Conservation (phyloP, 1,140 invertebrate genomes). For the Gyrodactylus bullatarudis region DNA sequence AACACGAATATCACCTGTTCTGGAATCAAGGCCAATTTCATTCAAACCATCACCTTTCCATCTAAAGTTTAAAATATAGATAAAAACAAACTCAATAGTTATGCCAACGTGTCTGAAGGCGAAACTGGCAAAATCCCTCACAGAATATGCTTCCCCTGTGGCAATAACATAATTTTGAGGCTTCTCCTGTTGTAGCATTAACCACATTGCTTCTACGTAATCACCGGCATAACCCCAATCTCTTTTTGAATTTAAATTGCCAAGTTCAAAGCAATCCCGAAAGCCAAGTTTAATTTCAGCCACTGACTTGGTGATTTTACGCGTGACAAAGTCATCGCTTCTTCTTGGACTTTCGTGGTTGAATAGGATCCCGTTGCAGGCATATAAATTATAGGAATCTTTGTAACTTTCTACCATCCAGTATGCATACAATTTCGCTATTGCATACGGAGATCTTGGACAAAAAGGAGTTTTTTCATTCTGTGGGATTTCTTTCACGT, state of each 20-base stretch:
- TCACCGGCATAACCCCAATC: conserved; percentile 98
- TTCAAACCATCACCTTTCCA: conserved; percentile 55
- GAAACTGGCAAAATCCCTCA: conserved; percentile 69
- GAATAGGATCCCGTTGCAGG: conserved; percentile 89
- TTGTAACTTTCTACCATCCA: conserved; percentile 95
- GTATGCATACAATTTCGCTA: conserved; percentile 84
- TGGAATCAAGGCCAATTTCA: conserved; percentile 54
- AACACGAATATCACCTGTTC: conserved; percentile 41
- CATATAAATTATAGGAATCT: conserved; percentile 86
- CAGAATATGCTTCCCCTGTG: conserved; percentile 67
- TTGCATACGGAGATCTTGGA: conserved; percentile 92
- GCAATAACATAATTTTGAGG: conserved; percentile 91
- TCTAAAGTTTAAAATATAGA: conserved; percentile 12
- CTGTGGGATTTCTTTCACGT: conserved; percentile 74
- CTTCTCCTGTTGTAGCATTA: conserved; percentile 70
- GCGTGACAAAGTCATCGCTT: conserved; percentile 90
- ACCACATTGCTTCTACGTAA: conserved; percentile 98
- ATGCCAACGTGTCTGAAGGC: conserved; percentile 39
- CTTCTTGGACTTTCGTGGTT: conserved; percentile 91
- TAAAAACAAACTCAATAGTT: conserved; percentile 22
- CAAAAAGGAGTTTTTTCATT: conserved; percentile 93
- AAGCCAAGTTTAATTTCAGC: conserved; percentile 58
- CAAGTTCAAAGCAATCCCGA: conserved; percentile 43
- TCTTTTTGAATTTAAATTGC: conserved; percentile 67
- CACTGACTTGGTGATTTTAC: conserved; percentile 82